Conservation (phyloP, 2,797 vertebrate species). For the Geotrypetes seraphini region DNA sequence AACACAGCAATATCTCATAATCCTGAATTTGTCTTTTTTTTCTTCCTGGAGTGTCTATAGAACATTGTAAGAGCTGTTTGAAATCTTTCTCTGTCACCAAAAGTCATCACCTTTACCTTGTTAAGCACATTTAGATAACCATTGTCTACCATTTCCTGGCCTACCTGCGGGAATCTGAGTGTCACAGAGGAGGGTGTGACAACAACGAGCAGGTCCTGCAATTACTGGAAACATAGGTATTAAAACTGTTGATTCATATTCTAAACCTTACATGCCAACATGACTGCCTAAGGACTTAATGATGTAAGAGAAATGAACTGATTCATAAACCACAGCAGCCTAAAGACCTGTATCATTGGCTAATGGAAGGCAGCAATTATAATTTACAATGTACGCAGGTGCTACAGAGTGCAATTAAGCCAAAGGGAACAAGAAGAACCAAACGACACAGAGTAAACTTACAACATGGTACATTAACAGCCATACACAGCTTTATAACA, state of each 20-base stretch:
- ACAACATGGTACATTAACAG: too few relatives aligned
- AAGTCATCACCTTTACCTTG: too few relatives aligned
- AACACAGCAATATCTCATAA: too few relatives aligned
- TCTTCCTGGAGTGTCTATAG: too few relatives aligned
- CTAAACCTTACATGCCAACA: neutral
- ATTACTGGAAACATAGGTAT: neutral
- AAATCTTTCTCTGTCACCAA: too few relatives aligned
- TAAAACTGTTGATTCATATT: fast-evolving
- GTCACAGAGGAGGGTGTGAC: neutral
- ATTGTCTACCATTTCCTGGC: neutral
- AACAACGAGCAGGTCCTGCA: neutral
- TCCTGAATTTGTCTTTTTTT: too few relatives aligned
- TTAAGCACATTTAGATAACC: fast-evolving
- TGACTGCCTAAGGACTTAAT: neutral
- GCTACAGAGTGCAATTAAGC: neutral
- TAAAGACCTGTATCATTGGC: neutral
- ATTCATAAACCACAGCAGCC: neutral
- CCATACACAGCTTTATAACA: neutral
- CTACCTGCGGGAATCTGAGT: fast-evolving
- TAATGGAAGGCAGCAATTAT: neutral
- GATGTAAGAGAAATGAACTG: neutral
- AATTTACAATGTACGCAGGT: constrained; percentile 1
- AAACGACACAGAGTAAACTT: too few relatives aligned
- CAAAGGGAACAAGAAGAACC: constrained; percentile 4
- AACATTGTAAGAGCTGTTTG: too few relatives aligned